phyloP scores from a whole-genome alignment of 2,888 invertebrate species.

The Andrena bicolor region DNA sequence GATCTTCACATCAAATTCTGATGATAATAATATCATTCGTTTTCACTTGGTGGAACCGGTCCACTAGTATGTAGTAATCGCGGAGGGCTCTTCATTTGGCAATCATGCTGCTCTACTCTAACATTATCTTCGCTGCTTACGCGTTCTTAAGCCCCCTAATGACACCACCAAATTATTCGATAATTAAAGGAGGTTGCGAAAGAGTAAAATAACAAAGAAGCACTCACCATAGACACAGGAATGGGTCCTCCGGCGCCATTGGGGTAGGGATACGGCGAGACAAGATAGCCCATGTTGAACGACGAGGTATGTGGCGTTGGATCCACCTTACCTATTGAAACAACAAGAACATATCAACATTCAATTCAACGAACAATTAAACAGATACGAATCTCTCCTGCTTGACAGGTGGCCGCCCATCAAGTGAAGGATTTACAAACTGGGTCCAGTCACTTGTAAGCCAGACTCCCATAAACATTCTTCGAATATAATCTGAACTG shows the following conservation, averaged over 20 bases:
- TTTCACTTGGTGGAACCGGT: too few species aligned
- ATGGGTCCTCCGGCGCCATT: conserved; percentile 94
- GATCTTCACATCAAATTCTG: too few species aligned
- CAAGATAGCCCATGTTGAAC: conserved; percentile 97
- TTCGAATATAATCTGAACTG: conserved; percentile 39
- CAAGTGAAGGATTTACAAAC: not conserved
- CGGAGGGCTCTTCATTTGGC: too few species aligned
- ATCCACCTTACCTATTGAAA: conserved; percentile 91
- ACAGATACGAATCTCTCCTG: not conserved
- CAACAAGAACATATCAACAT: conserved; percentile 62
- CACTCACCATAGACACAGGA: conserved; percentile 95
- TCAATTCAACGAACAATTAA: conserved; percentile 17
- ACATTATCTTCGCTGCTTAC: too few species aligned
- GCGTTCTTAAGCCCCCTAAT: too few species aligned
- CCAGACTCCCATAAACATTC: conserved; percentile 9
- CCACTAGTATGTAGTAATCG: too few species aligned
- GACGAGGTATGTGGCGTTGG: conserved; percentile 91
- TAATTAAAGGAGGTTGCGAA: conserved; percentile 9
- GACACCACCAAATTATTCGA: not conserved
- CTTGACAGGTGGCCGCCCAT: not conserved
- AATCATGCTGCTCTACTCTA: too few species aligned
- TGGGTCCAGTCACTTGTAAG: not conserved
- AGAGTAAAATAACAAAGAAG: conserved; percentile 38
- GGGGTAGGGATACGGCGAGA: conserved; percentile 95
- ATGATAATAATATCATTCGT: too few species aligned